Conservation (phyloP, 1,140 invertebrate genomes). For the Antheraea mylitta region DNA sequence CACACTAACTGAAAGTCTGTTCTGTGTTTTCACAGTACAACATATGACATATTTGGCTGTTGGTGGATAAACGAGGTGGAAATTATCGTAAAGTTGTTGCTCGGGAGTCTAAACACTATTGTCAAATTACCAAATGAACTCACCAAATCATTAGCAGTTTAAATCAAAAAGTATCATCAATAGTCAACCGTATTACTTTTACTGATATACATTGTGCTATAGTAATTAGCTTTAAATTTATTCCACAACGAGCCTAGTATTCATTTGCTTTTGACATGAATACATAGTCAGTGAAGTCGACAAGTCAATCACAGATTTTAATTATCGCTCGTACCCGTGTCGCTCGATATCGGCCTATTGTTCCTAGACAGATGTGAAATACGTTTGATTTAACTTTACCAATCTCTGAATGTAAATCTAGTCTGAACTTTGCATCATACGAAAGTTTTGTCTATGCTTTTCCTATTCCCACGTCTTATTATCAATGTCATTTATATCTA, state of each 20-base stretch:
- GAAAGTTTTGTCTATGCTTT: background rate
- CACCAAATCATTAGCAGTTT: no score
- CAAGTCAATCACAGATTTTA: conserved; percentile 4
- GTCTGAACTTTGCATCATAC: background rate
- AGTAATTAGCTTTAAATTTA: background rate
- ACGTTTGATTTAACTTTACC: background rate
- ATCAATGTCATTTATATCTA: no score
- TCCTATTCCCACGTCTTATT: no score
- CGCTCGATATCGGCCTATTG: background rate
- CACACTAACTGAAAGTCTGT: no score
- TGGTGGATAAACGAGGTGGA: no score
- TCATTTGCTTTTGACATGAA: conserved; percentile 1
- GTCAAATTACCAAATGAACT: no score
- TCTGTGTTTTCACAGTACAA: no score
- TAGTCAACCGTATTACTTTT: no score
- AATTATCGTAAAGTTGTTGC: no score
- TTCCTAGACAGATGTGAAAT: background rate
- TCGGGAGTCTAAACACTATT: no score
- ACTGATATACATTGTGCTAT: background rate
- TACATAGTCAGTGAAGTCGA: background rate
- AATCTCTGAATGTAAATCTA: background rate
- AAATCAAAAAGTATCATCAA: no score
- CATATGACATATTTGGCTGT: no score
- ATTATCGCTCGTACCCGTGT: background rate
- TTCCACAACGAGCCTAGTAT: background rate